Base-by-base conservation (phyloP, 2,888 invertebrate species). In the Alcis repandata region DNA sequence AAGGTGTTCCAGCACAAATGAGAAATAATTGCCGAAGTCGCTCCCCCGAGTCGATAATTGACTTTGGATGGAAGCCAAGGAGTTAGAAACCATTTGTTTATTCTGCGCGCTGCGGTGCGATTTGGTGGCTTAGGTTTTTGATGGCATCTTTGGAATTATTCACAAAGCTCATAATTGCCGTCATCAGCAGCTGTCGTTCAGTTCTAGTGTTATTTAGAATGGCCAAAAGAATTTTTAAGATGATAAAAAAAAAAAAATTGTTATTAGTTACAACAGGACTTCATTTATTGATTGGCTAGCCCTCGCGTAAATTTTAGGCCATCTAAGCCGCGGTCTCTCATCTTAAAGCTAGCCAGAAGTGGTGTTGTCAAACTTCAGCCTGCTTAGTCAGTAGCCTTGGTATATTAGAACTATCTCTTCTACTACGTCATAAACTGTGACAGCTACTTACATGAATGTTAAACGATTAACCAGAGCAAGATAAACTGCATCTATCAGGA, bases 21-120 rank as follows among this genome's bases (percentile, higher is more conserved):
- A 88, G 86, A 84, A 90, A 89, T 91, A 91, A 92, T 91, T 90
- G 87, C 82, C 73, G 81, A 87, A 91, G 87, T 87, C 85, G 79
- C 57, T 60, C 71, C 77, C 77, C 78, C 57, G 22, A 60, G 83
- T 80, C 86, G 83, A 89, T 91, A 91, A 91, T 90, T 90, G 91
- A 88, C 83, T 88, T 86, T 90, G 92, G 89, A 87, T 82, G 81
- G 72, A 63, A 68, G 90, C 92, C 90, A 89, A 86, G 80, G 65
- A 74, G 75, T 70, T 59, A 45, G 22, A 59, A 51, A 22, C 45
- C 36, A 33, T 41, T 54, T 54, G 52, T 38, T 65, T 49, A 33
- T 51, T 33, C 59, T 52, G 45, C 45, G 36, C 52, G 40, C 59
- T 52, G 45, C 45, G 36, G 52, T 58, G 45, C 53, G 36, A 40